Evolutionary conservation across 2,888 invertebrate genomes (phyloP).

Genomic region (Galerucella calmariensis): DNA sequence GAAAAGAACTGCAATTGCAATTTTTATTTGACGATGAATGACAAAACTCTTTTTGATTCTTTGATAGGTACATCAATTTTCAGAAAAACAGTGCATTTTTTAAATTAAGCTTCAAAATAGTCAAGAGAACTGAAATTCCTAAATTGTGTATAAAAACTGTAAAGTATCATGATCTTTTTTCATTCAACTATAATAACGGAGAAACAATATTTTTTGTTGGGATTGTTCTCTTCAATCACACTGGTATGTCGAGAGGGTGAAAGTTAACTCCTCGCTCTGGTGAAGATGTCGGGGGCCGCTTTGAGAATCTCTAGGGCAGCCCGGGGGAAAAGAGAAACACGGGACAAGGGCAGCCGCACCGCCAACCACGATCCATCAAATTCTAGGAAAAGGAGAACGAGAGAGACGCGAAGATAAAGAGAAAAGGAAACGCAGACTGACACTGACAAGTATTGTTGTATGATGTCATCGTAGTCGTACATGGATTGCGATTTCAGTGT

Average conservation of each 20-base stretch:
- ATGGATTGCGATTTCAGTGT: slow-evolving; percentile 57
- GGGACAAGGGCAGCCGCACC: slow-evolving; percentile 19
- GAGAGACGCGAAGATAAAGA: slow-evolving; percentile 8
- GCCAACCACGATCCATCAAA: slow-evolving; percentile 54
- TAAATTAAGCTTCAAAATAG: no score
- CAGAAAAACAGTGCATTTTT: no score
- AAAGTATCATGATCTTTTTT: no score
- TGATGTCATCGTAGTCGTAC: slow-evolving; percentile 54
- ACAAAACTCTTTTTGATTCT: no score
- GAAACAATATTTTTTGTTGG: slow-evolving; percentile 13
- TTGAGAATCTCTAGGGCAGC: neutral
- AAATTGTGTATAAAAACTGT: no score
- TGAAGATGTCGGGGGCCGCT: slow-evolving; percentile 2
- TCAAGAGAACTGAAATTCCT: no score
- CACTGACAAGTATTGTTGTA: slow-evolving; percentile 60
- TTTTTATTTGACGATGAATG: no score
- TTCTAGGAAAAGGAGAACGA: slow-evolving; percentile 44
- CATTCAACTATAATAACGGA: slow-evolving; percentile 9
- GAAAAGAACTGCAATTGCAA: no score
- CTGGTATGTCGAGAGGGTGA: slow-evolving; percentile 12
- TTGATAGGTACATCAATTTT: no score
- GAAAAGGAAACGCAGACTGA: slow-evolving; percentile 55
- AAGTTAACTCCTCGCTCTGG: slow-evolving; percentile 6
- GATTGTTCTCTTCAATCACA: slow-evolving; percentile 23
- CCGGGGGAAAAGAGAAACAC: slow-evolving; percentile 8